A percentile compares a stretch with the other conserved stretches of the same genome.
These are phyloP conservation scores for Macaria notata DNA, from an alignment of 2,888 invertebrate species.

Conservation along the genomic window DNA sequence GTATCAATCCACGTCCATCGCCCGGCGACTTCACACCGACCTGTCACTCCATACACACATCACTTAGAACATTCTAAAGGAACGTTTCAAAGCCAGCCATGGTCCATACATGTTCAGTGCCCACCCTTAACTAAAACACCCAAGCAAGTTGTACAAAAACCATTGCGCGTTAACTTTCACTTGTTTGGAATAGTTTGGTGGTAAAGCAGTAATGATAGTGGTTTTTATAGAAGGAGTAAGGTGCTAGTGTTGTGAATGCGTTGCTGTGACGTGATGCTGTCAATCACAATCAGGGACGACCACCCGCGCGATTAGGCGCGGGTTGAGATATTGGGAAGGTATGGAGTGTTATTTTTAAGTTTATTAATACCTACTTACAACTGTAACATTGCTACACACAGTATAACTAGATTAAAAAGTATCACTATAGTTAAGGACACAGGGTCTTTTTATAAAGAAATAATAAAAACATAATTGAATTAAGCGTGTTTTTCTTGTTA, in stretches of 20 bases:
- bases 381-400: too few relatives aligned
- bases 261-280: constrained; percentile 70
- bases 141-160: constrained; percentile 8
- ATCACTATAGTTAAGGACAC: too few relatives aligned
- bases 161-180: constrained; percentile 34
- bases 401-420: too few relatives aligned
- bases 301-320: constrained; percentile 76
- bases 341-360: constrained; percentile 39
- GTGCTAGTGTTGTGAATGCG: constrained; percentile 37
- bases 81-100: constrained; percentile 45
- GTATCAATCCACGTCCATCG: constrained; percentile 33
- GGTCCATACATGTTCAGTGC: constrained; percentile 25
- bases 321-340: constrained; percentile 40
- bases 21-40: constrained; percentile 33
- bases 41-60: constrained; percentile 49
- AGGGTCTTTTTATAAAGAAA: too few relatives aligned
- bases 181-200: accelerated
- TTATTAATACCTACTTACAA: too few relatives aligned
- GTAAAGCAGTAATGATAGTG: constrained; percentile 37
- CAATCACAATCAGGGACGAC: constrained; percentile 79
- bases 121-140: constrained; percentile 34
- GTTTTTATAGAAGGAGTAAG: constrained; percentile 23
- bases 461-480: too few relatives aligned
- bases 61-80: constrained; percentile 48
- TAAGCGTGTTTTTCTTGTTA: too few relatives aligned